Evolutionary conservation across 2,113 vertebrate species (phyloP).

Genomic region (Martes martes): DNA sequence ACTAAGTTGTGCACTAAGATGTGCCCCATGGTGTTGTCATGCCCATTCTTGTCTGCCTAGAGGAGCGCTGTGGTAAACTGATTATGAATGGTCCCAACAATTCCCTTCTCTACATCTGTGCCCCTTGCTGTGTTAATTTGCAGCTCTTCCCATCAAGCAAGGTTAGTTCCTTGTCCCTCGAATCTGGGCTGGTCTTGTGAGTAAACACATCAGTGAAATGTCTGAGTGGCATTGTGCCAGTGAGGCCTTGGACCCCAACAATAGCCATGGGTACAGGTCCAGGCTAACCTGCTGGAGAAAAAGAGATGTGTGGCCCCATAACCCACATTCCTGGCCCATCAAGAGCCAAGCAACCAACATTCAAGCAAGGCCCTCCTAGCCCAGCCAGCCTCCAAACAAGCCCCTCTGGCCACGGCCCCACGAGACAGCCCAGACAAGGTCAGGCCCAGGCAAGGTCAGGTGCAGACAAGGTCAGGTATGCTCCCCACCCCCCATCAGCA

Average conservation of each 20-base stretch:
- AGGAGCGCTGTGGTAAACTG: rapidly evolving
- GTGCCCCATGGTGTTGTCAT: rapidly evolving
- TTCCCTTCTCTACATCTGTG: rapidly evolving
- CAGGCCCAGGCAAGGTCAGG: background rate
- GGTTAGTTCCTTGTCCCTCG: background rate
- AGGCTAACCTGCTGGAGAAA: too few species aligned
- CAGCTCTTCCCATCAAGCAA: background rate
- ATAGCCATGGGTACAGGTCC: background rate
- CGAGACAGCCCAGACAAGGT: rapidly evolving
- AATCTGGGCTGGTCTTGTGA: background rate
- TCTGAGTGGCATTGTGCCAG: rapidly evolving
- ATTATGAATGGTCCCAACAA: rapidly evolving
- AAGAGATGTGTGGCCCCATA: background rate
- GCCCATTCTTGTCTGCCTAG: background rate
- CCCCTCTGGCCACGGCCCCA: too few species aligned
- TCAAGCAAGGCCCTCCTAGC: background rate
- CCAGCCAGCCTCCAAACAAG: background rate
- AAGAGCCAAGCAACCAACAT: background rate
- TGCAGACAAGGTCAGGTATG: too few species aligned
- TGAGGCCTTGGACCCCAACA: background rate
- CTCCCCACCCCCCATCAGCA: background rate
- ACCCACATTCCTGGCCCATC: background rate
- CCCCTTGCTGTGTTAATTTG: background rate
- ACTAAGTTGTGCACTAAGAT: background rate
- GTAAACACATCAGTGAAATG: background rate